Base-by-base conservation (phyloP, 2,113 vertebrate genomes). In the Hyla sarda region DNA sequence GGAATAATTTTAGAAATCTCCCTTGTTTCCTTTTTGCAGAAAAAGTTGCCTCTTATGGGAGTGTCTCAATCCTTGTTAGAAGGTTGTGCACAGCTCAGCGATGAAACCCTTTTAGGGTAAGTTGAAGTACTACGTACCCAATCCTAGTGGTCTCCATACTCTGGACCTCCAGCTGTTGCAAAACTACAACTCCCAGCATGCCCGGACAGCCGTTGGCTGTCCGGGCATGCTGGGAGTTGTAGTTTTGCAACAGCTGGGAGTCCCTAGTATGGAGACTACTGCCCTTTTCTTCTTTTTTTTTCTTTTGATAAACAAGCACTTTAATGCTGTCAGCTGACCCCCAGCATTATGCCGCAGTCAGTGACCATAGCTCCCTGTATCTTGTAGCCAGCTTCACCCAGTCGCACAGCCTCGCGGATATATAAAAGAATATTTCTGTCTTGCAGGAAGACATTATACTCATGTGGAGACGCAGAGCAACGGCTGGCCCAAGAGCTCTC, bases 51-150 rank as follows among this genome's bases (percentile, higher is more conserved):
- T 23, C 92, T 98, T 23, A 98, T 97, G 1, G 95, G 95, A 0
- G 93, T 99, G 12, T 97, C 97, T 45, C 98, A 99, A 88, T 97
- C 96, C 1, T 96, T 99, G 96, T 95, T 96, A 78, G 98, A 99
- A 85, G 96, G 97, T 0, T 96, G 95, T 0, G 78, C 88, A 89
- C 96, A 97, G 88, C 90, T 99, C 56, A 96, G 96, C 45, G 98
- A 99, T 82, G 98, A 99, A 77, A 97, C 96, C 72, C 95, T 99
- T 62, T 91, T 99, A 92, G 97, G 97, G 98, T 99, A 89, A 96
- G 96, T 93, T 56, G n/a, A n/a, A n/a, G n/a, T n/a, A n/a, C n/a
- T n/a, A n/a, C n/a, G n/a, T n/a, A n/a, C n/a, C n/a, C n/a, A n/a
- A n/a, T n/a, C n/a, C n/a, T n/a, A n/a, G n/a, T n/a, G n/a, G n/a